phyloP scores from a whole-genome alignment of 2,797 vertebrate species.

The Benthosema pterotum region DNA sequence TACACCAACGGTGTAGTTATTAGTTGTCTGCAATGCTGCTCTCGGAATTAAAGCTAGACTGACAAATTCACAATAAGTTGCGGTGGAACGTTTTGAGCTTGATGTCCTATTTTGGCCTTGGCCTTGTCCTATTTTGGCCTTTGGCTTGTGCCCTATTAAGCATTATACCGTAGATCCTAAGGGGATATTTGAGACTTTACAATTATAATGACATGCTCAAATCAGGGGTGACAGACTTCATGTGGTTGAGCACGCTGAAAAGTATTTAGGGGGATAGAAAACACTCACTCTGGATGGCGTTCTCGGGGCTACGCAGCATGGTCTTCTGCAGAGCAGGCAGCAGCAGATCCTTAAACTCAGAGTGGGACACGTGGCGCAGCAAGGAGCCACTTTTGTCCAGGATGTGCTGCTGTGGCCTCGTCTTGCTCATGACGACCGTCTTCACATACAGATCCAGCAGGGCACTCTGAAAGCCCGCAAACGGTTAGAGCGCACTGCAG shows the following conservation, averaged over 20 bases:
- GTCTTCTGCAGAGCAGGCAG: slow-evolving; percentile 94
- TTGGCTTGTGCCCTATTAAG: too few species aligned
- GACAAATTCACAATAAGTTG: too few species aligned
- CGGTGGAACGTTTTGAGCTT: too few species aligned
- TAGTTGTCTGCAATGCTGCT: too few species aligned
- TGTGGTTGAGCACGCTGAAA: too few species aligned
- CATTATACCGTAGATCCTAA: too few species aligned
- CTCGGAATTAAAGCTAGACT: too few species aligned
- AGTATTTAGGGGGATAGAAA: not conserved
- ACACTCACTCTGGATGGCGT: slow-evolving; percentile 89
- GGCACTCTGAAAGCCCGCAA: slow-evolving; percentile 75
- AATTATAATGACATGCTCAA: not conserved
- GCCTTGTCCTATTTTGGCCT: too few species aligned
- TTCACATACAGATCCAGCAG: slow-evolving; percentile 94
- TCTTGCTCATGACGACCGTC: slow-evolving; percentile 93
- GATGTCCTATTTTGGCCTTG: too few species aligned
- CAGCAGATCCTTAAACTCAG: slow-evolving; percentile 92
- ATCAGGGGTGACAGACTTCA: too few species aligned
- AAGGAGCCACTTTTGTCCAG: slow-evolving; percentile 88
- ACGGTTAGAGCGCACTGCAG: not conserved
- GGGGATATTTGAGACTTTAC: too few species aligned
- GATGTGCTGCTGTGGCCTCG: slow-evolving; percentile 88
- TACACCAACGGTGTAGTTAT: not conserved
- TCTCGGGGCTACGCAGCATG: slow-evolving; percentile 94
- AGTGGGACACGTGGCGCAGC: slow-evolving; percentile 89